Base-by-base conservation (phyloP, 2,113 vertebrate genomes). In the Anseranas semipalmata region DNA sequence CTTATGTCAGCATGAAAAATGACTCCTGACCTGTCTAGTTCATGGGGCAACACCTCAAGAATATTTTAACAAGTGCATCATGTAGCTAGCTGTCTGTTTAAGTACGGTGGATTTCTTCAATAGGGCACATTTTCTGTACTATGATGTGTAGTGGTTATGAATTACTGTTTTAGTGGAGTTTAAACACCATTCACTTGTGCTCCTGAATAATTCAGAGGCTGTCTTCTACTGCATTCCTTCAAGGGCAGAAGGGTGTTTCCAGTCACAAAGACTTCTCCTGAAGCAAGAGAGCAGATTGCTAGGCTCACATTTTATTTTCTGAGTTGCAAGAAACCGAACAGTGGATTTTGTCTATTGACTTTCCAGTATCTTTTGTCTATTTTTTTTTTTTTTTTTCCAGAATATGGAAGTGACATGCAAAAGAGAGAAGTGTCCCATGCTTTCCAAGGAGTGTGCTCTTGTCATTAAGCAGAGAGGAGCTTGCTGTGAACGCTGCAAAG, bases 401-500 rank as follows among this genome's bases (percentile, higher is more conserved):
- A 99, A 99, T 28, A 99, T 99, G 90, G 99, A 99, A 96, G 99
- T 99, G 68, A 99, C 99, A 53, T 99, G 99, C 93, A 99, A 99
- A 89, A 98, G 99, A 96, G 99, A 99, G 97, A 99, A 99, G 95
- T 99, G 99, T 92, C 99, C 99, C 0, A 94, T 97, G 63, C 98
- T 99, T 68, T 98, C 98, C 11, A 98, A 99, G 72, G 99, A 99
- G 97, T 99, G 99, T 35, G 99, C 99, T 43, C 98, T 99, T 88
- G 99, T 99, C 95, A 97, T 99, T 94, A 99, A 99, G 91, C 99
- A 99, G 98, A 98, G 98, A 12, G 99, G 99, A 89, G 99, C 99
- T 95, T 99, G 99, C 98, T 99, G 99, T 67, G 99, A 99, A 93
- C 98, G 97, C 77, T 99, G 99, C 96, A 99, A 99, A 99, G 99